Base-by-base conservation (phyloP, 2,113 vertebrate species). In the Rutilus rutilus region DNA sequence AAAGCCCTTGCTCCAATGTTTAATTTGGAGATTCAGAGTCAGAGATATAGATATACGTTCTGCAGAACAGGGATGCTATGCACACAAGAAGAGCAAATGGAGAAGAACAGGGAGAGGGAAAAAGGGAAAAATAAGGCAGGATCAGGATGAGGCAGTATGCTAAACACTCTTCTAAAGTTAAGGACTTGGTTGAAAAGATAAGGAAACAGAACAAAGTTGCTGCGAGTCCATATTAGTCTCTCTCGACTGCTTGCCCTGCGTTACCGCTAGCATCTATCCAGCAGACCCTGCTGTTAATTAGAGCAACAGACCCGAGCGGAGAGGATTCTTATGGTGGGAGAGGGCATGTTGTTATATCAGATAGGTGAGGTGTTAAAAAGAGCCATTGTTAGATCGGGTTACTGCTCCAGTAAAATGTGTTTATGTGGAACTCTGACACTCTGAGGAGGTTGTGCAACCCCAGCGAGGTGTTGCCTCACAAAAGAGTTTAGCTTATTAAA, bases 271-370 rank as follows among this genome's bases (percentile, higher is more conserved):
- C 77, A 88, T 92, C 92, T 91, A 86, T 92, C 91, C 93, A 90
- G 87, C 92, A 92, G 93, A 89, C 89, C 91, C 88, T 91, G 92
- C 92, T 91, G 92, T 94, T 94, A 94, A 95, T 95, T 93, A 94
- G 93, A 85, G 88, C 89, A 90, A 89, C 89, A 82, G 91, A 90
- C 81, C 91, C 92, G 91, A 88, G 90, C 90, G 89, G 91, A 93
- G 90, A 50, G 52, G 9, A 69, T 73, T 67, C 86, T 78, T 79
- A 25, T 69, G 42, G 80, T 88, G 75, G 78, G 62, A 87, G 87
- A 90, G 88, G 89, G 89, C 73, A 65, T 74, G 80, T 62, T 84
- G 57, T 84, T 78, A 52, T 74, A 88, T 69, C 69, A 71, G 84
- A 73, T 64, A 78, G 85, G 81, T 64, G 82, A 88, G 54, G 78